Evolutionary conservation across 2,797 vertebrate genomes (phyloP), one percentile per base, ranked within the genome.

Genomic region (Rhabdophis nuchalis): DNA sequence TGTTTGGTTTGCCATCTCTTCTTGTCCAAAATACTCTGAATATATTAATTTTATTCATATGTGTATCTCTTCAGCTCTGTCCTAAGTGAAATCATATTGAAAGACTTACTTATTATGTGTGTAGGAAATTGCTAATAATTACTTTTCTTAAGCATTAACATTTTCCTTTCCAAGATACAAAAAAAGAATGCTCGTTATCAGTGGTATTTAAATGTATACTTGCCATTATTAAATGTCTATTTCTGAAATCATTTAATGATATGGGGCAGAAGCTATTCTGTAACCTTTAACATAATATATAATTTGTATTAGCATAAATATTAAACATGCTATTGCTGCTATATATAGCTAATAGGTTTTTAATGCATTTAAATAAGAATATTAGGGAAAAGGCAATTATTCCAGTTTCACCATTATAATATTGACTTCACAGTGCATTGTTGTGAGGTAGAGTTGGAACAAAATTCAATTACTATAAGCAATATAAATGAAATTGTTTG

Each of bases 291-390:
- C 97, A 96, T 97, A 96, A 97, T 94, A 97, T 97, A 96, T 96
- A 97, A 97, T 97, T 97, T 93, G 93, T 92, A 98, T 98, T 98
- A 97, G 97, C 98, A 98, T 98, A 97, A 98, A 97, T 98, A 98
- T 97, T 97, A 97, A 97, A 96, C 96, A 97, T 97, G 97, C 96
- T 96, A 97, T 97, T 97, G 97, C 95, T 96, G 89, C 96, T 97
- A 95, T 96, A 97, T 97, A 96, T 97, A 98, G 98, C 98, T 98
- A 98, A 98, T 98, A 97, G 98, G 97, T 98, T 98, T 97, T 97
- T 98, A 97, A 99, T 99, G 98, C 98, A 99, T 99, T 99, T 99
- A 99, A 99, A 99, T 99, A 98, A 98, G 97, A 98, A 98, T 99
- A 99, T 99, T 98, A 98, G 98, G 98, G 98, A 98, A 97, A 97